Evolutionary conservation across 2,113 vertebrate genomes (phyloP).

Genomic region (Chaetodon trifascialis): DNA sequence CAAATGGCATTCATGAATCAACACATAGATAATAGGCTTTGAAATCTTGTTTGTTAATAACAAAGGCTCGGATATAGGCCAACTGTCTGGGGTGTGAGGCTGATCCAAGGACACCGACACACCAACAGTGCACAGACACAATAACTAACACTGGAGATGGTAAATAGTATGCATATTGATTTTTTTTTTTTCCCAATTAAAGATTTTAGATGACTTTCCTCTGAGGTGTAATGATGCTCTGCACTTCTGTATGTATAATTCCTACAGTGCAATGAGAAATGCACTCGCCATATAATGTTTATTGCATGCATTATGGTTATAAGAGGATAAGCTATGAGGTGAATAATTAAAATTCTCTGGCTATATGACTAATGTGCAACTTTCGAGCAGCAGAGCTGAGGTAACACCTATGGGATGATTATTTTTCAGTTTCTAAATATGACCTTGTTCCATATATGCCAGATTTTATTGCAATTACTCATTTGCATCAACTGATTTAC

Average conservation of each 20-base stretch:
- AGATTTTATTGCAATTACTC: background rate
- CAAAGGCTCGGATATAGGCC: conserved; percentile 62
- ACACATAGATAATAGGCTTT: conserved; percentile 70
- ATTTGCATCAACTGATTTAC: background rate
- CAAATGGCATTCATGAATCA: conserved; percentile 47
- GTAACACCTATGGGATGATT: background rate
- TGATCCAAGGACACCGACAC: conserved; percentile 61
- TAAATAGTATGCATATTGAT: background rate
- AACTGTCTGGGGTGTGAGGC: conserved; percentile 58
- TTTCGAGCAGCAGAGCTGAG: background rate
- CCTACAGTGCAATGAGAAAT: background rate
- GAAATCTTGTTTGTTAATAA: conserved; percentile 71
- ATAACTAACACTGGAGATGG: background rate
- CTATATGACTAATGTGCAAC: background rate
- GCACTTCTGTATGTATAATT: background rate
- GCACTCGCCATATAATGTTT: conserved; percentile 4
- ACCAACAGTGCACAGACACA: background rate
- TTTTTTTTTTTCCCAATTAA: background rate
- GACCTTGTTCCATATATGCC: no score
- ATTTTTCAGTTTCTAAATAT: no score
- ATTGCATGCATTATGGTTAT: background rate
- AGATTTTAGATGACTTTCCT: background rate
- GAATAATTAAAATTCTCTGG: background rate
- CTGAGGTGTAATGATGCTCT: background rate
- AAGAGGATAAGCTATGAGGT: background rate